A percentile compares a stretch with the other conserved stretches of the same genome.
Conservation (phyloP, 2,888 invertebrate genomes). For the Anthoptus insignis region DNA sequence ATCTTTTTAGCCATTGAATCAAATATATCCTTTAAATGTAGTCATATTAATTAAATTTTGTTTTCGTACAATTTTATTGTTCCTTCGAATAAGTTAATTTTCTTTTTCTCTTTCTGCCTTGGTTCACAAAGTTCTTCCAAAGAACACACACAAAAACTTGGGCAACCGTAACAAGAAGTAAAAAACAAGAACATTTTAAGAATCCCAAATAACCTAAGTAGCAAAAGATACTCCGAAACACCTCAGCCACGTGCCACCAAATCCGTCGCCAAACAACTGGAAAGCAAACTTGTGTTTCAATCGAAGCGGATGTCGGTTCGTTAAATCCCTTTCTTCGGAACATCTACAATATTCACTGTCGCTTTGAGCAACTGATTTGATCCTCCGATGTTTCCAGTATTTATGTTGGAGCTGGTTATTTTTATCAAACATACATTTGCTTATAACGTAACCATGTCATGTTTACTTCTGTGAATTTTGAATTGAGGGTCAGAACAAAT, state of each 20-base stretch:
- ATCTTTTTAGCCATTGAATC: too few relatives aligned
- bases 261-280: constrained; percentile 33
- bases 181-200: not conserved
- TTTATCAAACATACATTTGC: not conserved
- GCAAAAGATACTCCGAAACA: constrained; percentile 4
- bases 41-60: too few relatives aligned
- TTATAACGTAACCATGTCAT: too few relatives aligned
- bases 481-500: too few relatives aligned
- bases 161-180: not conserved
- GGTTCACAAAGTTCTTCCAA: not conserved
- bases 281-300: constrained; percentile 40
- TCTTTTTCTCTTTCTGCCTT: too few relatives aligned
- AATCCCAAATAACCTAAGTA: not conserved
- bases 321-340: constrained; percentile 33
- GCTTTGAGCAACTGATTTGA: constrained; percentile 19
- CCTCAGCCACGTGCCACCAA: constrained; percentile 11
- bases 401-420: not conserved
- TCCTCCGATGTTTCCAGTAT: constrained; percentile 2
- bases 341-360: constrained; percentile 29
- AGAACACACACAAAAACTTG: not conserved
- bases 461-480: too few relatives aligned
- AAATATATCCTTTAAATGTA: too few relatives aligned
- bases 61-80: too few relatives aligned
- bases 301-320: constrained; percentile 33
- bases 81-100: too few relatives aligned